phyloP scores from a whole-genome alignment of 1,140 invertebrate genomes.

The Zaprionus vittiger region DNA sequence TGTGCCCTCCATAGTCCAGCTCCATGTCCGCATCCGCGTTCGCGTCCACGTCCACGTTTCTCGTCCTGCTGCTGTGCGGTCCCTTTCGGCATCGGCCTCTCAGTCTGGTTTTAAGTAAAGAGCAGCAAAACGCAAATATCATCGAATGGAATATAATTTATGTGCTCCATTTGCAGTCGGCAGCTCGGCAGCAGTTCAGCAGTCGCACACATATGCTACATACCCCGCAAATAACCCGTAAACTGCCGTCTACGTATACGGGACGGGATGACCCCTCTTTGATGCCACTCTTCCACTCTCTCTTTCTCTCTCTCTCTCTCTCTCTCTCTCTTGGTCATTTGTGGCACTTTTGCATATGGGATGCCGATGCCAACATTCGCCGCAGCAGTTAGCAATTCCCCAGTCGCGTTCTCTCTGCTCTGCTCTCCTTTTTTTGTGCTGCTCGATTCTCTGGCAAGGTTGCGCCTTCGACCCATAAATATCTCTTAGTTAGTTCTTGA shows the following conservation, averaged over 20 bases:
- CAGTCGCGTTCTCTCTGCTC: constrained; percentile 57
- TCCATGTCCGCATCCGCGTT: neutral
- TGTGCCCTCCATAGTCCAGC: constrained; percentile 23
- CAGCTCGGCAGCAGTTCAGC: constrained; percentile 53
- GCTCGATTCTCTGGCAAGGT: constrained; percentile 64
- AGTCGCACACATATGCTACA: constrained; percentile 67
- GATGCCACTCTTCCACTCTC: neutral
- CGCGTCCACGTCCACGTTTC: neutral
- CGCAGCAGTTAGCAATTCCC: constrained; percentile 71
- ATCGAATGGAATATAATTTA: constrained; percentile 83
- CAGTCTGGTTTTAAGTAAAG: constrained; percentile 77
- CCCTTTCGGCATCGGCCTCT: neutral
- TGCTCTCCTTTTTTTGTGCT: constrained; percentile 48
- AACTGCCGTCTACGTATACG: constrained; percentile 1
- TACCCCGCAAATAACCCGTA: neutral
- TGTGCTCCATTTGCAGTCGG: constrained; percentile 82
- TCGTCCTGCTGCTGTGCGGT: constrained; percentile 19
- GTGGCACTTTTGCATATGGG: constrained; percentile 76
- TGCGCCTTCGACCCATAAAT: constrained; percentile 80
- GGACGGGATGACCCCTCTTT: constrained; percentile 11
- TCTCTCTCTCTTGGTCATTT: constrained; percentile 44
- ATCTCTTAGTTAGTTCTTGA: constrained; percentile 62
- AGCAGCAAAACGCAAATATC: constrained; percentile 83
- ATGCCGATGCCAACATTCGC: constrained; percentile 48
- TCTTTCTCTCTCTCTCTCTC: constrained; percentile 2